phyloP scores from a whole-genome alignment of 1,140 invertebrate genomes.

The Caerostris darwini region DNA sequence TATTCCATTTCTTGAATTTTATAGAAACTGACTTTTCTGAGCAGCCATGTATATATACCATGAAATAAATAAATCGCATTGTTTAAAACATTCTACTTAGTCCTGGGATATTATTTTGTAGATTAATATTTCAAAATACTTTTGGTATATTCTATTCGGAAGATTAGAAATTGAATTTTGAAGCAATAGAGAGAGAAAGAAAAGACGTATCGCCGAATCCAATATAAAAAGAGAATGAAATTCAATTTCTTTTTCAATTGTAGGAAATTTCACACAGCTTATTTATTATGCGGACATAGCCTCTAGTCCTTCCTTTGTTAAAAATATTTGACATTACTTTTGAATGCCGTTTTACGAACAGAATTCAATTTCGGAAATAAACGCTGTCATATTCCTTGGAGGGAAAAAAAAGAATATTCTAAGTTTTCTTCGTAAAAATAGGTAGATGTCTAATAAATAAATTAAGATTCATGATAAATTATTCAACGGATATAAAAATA shows the following conservation, averaged over 20 bases:
- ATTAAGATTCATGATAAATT: no score
- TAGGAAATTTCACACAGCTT: neutral
- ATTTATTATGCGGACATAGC: neutral
- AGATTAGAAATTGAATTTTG: neutral
- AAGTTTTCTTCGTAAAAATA: no score
- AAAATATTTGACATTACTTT: slow-evolving; percentile 4
- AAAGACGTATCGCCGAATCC: neutral
- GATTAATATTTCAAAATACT: neutral
- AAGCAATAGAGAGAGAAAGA: neutral
- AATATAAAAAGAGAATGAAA: neutral
- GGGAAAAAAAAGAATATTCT: no score
- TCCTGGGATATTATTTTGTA: neutral
- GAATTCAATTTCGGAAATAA: no score
- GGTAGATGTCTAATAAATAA: no score
- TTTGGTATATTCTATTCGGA: neutral
- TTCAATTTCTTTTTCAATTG: neutral
- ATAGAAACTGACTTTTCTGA: no score
- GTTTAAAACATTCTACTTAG: neutral
- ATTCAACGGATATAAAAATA: no score
- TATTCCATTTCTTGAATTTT: no score
- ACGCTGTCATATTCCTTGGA: no score
- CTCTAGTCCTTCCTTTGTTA: neutral
- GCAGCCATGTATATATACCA: no score
- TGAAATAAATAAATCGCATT: neutral
- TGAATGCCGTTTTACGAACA: neutral